Evolutionary conservation across 2,888 invertebrate genomes (phyloP), one percentile per base, ranked within the genome.

Genomic region (Dione vanillae): DNA sequence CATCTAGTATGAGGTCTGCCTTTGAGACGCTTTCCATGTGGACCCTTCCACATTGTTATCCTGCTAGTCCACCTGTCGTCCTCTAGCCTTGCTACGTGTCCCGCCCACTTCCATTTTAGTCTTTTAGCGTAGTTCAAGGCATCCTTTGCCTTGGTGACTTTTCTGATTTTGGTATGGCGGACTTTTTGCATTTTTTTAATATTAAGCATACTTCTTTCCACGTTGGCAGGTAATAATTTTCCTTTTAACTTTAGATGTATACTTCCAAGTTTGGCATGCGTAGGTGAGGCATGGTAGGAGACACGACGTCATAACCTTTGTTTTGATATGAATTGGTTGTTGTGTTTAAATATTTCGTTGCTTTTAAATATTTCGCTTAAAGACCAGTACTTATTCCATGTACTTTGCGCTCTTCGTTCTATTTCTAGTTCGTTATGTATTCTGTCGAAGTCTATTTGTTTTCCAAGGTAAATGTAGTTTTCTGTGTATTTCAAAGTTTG

Each of bases 381-480:
- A 11, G 43, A 35, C 76, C 76, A 78, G 69, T 73, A 78, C 51
- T 76, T 76, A 14, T 76, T 74, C 76, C 76, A 77, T 8, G 75
- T 74, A 19, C 65, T 56, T 71, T 73, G 58, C 19, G 65, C 61
- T 72, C 75, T 72, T 72, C 71, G 47, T 11, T 75, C 74, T 66
- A 75, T 37, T 75, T 78, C 75, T 64, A 66, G 19, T 75, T 43
- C n/a, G n/a, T n/a, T n/a, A n/a, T n/a, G n/a, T n/a, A n/a, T n/a
- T n/a, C n/a, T n/a, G n/a, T n/a, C n/a, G 40, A 77, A 72, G 47
- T 65, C 35, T 19, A 75, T 69, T 75, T 70, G 67, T 73, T 76
- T 76, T 14, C 73, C 73, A 16, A 72, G 65, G 54, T 75, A 75
- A 0, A 74, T 67, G 16, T 75, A 72, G 68, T 49, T 58, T 11